Percentiles rank a stretch among this genome's conserved stretches.
Evolutionary conservation across 2,797 vertebrate species (phyloP).

Genomic region (Tympanoctomys barrerae): DNA sequence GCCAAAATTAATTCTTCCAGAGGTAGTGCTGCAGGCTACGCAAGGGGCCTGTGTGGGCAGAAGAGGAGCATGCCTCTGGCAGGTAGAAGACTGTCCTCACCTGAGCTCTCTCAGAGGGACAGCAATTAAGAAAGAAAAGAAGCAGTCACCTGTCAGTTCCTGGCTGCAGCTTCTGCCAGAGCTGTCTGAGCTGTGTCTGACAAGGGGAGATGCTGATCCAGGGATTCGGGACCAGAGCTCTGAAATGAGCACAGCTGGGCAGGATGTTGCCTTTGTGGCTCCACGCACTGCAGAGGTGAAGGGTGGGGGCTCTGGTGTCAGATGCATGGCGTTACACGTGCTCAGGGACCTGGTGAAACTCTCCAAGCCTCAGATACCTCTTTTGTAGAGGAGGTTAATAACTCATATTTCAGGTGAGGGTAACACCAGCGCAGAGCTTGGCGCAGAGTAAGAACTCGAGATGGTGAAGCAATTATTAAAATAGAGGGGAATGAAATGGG

Average conservation of each 20-base stretch:
- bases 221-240: background rate
- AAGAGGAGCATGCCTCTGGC: background rate
- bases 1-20: constrained; percentile 33
- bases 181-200: constrained; percentile 28
- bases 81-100: background rate
- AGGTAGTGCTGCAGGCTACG: background rate
- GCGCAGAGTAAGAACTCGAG: background rate
- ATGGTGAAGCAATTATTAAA: background rate
- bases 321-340: background rate
- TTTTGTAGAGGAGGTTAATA: background rate
- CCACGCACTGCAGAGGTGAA: background rate
- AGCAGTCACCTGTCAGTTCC: background rate
- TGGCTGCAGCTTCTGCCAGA: constrained; percentile 1
- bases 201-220: background rate
- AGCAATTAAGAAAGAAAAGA: constrained; percentile 40
- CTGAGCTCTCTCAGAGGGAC: background rate
- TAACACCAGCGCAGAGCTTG: background rate
- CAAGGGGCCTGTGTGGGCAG: constrained; percentile 30
- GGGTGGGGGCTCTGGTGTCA: background rate
- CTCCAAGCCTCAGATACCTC: background rate
- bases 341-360: background rate
- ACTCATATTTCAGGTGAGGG: background rate
- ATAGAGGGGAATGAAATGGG: background rate
- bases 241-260: background rate
- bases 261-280: background rate